Evolutionary conservation across 2,113 vertebrate genomes (phyloP).

Genomic region (Struthio camelus): DNA sequence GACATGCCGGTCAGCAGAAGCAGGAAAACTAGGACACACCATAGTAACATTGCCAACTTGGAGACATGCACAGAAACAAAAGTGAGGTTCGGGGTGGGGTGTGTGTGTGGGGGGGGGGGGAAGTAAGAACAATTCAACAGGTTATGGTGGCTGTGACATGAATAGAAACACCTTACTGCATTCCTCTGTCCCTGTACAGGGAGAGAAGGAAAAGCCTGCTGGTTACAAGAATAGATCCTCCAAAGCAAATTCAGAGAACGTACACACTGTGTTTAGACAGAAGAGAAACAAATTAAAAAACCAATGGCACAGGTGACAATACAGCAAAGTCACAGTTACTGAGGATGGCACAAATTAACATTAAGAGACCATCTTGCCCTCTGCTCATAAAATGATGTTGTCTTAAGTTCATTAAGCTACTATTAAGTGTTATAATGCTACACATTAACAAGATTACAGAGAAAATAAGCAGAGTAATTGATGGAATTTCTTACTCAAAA

Average conservation of each 20-base stretch:
- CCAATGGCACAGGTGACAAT: background rate
- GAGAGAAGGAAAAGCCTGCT: background rate
- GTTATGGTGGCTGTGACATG: background rate
- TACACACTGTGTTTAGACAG: background rate
- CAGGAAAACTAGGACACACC: background rate
- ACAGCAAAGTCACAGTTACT: background rate
- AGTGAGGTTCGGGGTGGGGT: background rate
- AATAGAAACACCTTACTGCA: background rate
- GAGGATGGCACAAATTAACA: background rate
- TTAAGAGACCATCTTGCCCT: background rate
- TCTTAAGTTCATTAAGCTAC: slow-evolving; percentile 47
- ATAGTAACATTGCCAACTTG: background rate
- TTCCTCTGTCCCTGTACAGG: background rate
- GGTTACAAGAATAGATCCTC: background rate
- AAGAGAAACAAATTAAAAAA: background rate
- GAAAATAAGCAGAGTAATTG: slow-evolving; percentile 45
- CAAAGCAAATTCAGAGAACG: background rate
- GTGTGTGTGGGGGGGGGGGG: no score
- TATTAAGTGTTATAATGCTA: slow-evolving; percentile 33
- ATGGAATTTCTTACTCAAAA: background rate
- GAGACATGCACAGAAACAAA: background rate
- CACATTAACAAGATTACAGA: slow-evolving; percentile 20
- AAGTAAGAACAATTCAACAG: background rate
- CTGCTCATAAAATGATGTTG: background rate
- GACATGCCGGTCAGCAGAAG: rapidly evolving